Base-by-base conservation (phyloP, 23 tunicate species). In the Botrylloides violaceus region DNA sequence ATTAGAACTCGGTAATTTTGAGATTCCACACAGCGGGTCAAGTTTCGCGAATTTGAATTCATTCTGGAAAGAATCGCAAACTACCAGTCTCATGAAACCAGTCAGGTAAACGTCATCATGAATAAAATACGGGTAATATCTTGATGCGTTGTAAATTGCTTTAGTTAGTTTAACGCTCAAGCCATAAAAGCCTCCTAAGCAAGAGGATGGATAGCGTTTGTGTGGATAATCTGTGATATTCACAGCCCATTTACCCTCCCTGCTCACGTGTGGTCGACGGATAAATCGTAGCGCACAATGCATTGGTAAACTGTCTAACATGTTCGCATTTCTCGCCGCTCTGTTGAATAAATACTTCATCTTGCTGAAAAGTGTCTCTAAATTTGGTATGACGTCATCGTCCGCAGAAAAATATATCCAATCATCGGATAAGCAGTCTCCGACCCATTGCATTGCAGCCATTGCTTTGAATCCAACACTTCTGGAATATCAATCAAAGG, bases 141-240 rank as follows among this genome's bases (percentile, higher is more conserved):
- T 59, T 22, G 64, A 59, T 21, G 30, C 64, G 30, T 59, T 59
- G 64, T 59, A 59, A 7, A 59, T 59, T 7, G 28, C 28, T 26
- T 59, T 23, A 6, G 64, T n/a, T 21, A 21, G 27, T 59, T 22
- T 59, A 6, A 59, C 64, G 7, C 18, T 21, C 64, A 59, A 7
- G 64, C 29, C 28, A n/a, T 59, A 59, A 22, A 59, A 59, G 9
- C 64, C 64, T 21, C 64, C 64, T 59, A 59, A 59, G 64, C 64
- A 59, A 6, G 7, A 12, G 9, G 64, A 7, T 18, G 64, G 64
- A 59, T 59, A 59, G 30, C 7, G 30, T 6, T 18, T 6, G 27
- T 59, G 30, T 6, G 64, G 64, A 59, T 59, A 59, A 7, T 23
- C 30, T 18, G 28, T 6, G 7, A 12, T n/a, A 7, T 18, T 6